Evolutionary conservation across 2,113 vertebrate genomes (phyloP), one percentile per base, ranked within the genome.

Genomic region (Solea senegalensis): DNA sequence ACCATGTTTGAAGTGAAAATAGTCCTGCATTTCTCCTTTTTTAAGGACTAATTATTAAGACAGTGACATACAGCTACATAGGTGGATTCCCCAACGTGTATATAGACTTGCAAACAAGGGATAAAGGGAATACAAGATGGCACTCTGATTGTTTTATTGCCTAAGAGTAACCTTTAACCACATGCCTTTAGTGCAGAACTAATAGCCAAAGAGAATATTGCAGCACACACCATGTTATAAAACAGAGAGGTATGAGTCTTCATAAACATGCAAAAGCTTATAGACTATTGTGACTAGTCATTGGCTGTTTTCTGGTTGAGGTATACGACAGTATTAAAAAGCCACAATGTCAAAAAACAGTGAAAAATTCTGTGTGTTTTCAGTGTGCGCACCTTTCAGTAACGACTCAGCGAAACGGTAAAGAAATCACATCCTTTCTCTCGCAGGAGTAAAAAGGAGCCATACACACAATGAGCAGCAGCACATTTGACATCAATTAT

Each of bases 401-500:
- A 34, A 6, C 34, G 1, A 34, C 34, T 34, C 34, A 34, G 5
- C 1, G 34, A 34, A 4, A 34, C 34, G 2, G 34, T 34, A 34
- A 34, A 34, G 5, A 34, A 34, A 34, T 34, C 34, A 4, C 3
- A 34, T 34, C 34, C 34, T 34, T 34, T 34, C 34, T 34, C 34
- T 34, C 5, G 3, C 34, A 6, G 3, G 1, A 4, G 34, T 34
- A 34, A 34, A 34, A 34, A 34, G 21, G 34, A 34, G 34, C 34
- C 34, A 34, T 34, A 34, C 2, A 34, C 34, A 34, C 28, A 62
- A 7, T 27, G 13, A 66, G 34, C 53, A 43, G 27, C 9, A 5
- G 63, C 72, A 34, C 40, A 69, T 62, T 55, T 51, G 45, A 63
- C 70, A 71, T 89, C 56, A 51, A 80, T 86, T 82, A 83, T 91